A percentile compares a stretch with the other conserved stretches of the same genome.
Evolutionary conservation across 2,797 vertebrate species (phyloP).

Genomic region (Phoeniculus purpureus): DNA sequence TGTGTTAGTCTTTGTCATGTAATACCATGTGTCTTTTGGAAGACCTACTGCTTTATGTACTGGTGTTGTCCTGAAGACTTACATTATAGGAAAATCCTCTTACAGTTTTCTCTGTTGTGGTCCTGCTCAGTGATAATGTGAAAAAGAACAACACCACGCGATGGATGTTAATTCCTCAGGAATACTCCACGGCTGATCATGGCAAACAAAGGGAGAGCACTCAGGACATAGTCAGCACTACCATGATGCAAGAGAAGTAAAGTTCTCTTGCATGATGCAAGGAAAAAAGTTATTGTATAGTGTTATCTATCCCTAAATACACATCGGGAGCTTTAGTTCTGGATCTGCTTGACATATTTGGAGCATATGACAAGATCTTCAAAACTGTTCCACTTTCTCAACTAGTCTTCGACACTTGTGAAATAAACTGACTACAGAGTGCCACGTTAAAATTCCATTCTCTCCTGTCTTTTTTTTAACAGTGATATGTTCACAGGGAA

Average conservation of each 20-base stretch:
- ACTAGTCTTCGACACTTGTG: constrained; percentile 69
- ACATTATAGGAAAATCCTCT: neutral
- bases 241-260: neutral
- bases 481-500: constrained; percentile 52
- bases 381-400: constrained; percentile 62
- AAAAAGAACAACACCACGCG: neutral
- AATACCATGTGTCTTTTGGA: neutral
- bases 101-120: neutral
- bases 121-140: neutral
- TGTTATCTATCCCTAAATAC: constrained; percentile 30
- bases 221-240: neutral
- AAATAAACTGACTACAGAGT: constrained; percentile 63
- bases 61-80: neutral
- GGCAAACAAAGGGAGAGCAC: neutral
- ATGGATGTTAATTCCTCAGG: neutral
- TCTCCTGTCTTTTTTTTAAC: constrained; percentile 52
- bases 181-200: neutral
- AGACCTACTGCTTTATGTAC: neutral
- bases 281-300: constrained; percentile 22
- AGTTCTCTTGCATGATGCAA: too few relatives aligned
- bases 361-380: constrained; percentile 65
- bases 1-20: neutral
- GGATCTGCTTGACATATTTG: constrained; percentile 60
- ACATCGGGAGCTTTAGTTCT: constrained; percentile 19
- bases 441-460: constrained; percentile 56